phyloP scores from a whole-genome alignment of 2,797 vertebrate genomes.

The Cryptoprocta ferox region DNA sequence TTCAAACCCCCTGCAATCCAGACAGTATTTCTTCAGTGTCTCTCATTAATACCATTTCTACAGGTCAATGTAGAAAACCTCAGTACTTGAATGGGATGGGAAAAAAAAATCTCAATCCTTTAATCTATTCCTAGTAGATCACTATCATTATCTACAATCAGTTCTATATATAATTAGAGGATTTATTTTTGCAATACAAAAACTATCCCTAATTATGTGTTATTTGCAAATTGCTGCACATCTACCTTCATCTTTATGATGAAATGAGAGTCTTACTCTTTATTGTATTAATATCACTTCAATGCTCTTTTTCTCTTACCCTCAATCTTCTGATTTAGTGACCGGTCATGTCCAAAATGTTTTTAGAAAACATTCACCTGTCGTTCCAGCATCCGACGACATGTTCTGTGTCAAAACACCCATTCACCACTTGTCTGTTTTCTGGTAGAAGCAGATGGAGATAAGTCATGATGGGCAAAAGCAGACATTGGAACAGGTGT shows the following conservation, averaged over 20 bases:
- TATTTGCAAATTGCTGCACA: slow-evolving; percentile 71
- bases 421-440: slow-evolving; percentile 3
- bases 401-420: not conserved
- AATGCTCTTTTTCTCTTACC: slow-evolving; percentile 30
- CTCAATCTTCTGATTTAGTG: not conserved
- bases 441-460: slow-evolving; percentile 42
- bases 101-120: slow-evolving; percentile 74
- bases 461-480: slow-evolving; percentile 52
- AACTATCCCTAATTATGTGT: slow-evolving; percentile 76
- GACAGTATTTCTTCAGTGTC: not conserved
- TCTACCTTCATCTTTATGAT: slow-evolving; percentile 64
- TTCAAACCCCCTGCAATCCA: not conserved
- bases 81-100: slow-evolving; percentile 67
- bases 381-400: not conserved
- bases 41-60: slow-evolving; percentile 13
- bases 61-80: slow-evolving; percentile 64
- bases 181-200: slow-evolving; percentile 81
- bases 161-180: slow-evolving; percentile 78
- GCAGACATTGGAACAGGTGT: not conserved
- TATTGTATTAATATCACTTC: slow-evolving; percentile 28
- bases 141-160: slow-evolving; percentile 82
- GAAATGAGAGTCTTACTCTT: slow-evolving; percentile 61
- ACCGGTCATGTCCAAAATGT: not conserved
- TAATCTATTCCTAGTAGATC: slow-evolving; percentile 79
- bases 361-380: slow-evolving; percentile 52